Base-by-base conservation (phyloP, 2,797 vertebrate genomes). In the Hoplostethus atlanticus region DNA sequence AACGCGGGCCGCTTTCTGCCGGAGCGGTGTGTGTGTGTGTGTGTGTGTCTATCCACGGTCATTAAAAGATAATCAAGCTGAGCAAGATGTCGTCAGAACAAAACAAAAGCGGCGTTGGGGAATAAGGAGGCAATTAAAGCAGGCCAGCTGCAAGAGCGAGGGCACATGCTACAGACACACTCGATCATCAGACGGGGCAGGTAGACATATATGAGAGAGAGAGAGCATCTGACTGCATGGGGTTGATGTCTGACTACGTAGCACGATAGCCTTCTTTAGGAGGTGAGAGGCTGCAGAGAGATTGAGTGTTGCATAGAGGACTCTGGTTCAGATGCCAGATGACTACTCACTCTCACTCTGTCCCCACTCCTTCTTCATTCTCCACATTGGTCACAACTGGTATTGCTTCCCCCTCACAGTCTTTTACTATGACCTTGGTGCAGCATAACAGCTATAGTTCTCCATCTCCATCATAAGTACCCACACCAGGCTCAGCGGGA, bases 11-110 rank as follows among this genome's bases (percentile, higher is more conserved):
- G 13, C 42, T 73, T 76, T 68, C 56, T 58, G 44, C 67, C 3
- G 1, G 34, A 71, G 63, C 68, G 25, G 21, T 21, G 21, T 21
- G 21, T 21, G 51, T 57, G 70, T 63, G 21, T 21, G 21, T 21
- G 21, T 21, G 51, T 57, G 70, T 63, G 80, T 80, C 79, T 61
- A 64, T 86, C 74, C 0, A 59, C 36, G 11, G 78, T 68, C 81
- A 84, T 84, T 90, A 86, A 83, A 89, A 77, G 73, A 89, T 80
- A 83, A 89, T 89, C 74, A 85, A 84, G 85, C 67, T 13, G 6
- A 70, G 73, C 70, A 46, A 86, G 79, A 83, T 61, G 73, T 65
- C 73, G 11, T 81, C 78, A 73, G 64, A 84, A 76, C 68, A 66
- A 53, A 84, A 84, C 73, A 80, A 69, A 82, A 71, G 77, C 68